Base-by-base conservation (phyloP, 30 jellyfish, hydroid and myxozoan species). In the Haliclystus octoradiatus region DNA sequence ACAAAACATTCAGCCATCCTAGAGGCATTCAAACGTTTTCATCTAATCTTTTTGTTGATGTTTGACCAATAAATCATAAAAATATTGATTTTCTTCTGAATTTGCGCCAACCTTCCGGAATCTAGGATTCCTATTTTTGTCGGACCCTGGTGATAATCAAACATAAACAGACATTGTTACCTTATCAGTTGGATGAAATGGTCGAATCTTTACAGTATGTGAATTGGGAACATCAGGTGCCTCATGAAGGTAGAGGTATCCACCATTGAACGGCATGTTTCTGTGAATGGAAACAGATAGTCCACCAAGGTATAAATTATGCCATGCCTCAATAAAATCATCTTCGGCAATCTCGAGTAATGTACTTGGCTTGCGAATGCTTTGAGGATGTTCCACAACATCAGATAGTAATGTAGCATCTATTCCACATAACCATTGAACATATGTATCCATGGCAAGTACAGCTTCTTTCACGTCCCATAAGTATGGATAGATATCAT, bases 401-500 rank as follows among this genome's bases (percentile, higher is more conserved):
- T 53, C 65, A 2, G 86, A 65, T n/a, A n/a, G n/a, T n/a, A n/a
- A n/a, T n/a, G n/a, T n/a, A n/a, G n/a, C n/a, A n/a, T n/a, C n/a
- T n/a, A n/a, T n/a, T 33, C 65, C 72, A 75, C 86, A 53, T 5
- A 89, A 65, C 98, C 98, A 89, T 50, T 72, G 84, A 3, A 89
- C 95, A 60, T 71, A 82, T 4, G 95, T 26, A 61, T 82, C 88
- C 60, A 89, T 61, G 3, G 95, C 82, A 27, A 82, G 85, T 1
- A 89, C 88, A 49, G 79, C 95, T 63, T 89, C 98, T 52, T 89
- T 89, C 50, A 82, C 92, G 71, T 89, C 98, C 98, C 98, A 89
- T 22, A 81, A 57, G 64, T 89, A 89, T 0, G 98, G 98, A 52
- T 89, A 89, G 27, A 89, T 53, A 76, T 89, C 98, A 68, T 83